Percentiles rank a stretch among this genome's conserved stretches.
Evolutionary conservation across 2,888 invertebrate genomes (phyloP).

Genomic region (Fragum fragum): DNA sequence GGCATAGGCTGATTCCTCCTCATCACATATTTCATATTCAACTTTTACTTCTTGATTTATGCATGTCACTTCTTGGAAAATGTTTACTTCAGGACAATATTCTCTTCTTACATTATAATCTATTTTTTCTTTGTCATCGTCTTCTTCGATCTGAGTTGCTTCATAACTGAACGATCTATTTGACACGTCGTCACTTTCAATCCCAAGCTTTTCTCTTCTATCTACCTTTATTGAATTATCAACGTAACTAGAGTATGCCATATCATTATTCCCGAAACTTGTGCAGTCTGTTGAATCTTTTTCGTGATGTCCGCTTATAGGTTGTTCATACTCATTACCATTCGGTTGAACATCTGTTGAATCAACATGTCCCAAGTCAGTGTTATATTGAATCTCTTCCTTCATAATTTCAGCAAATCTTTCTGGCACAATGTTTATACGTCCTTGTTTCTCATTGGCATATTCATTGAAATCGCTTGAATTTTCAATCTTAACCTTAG

Average conservation of each 20-base stretch:
- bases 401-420: not conserved
- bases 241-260: not conserved
- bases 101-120: not conserved
- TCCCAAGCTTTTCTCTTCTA: not conserved
- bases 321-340: not conserved
- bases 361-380: not conserved
- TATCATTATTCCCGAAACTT: no score
- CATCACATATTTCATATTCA: not conserved
- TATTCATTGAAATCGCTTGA: not conserved
- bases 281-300: no score
- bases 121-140: not conserved
- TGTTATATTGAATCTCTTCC: not conserved
- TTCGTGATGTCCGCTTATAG: no score
- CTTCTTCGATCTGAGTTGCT: not conserved
- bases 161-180: not conserved
- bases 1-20: not conserved
- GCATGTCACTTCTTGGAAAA: not conserved
- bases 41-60: not conserved
- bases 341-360: not conserved
- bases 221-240: not conserved
- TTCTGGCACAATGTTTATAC: not conserved
- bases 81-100: not conserved
- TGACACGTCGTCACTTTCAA: not conserved
- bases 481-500: not conserved
- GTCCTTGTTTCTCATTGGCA: not conserved